Evolutionary conservation across 2,888 invertebrate genomes (phyloP).

Genomic region (Ceriagrion tenellum): DNA sequence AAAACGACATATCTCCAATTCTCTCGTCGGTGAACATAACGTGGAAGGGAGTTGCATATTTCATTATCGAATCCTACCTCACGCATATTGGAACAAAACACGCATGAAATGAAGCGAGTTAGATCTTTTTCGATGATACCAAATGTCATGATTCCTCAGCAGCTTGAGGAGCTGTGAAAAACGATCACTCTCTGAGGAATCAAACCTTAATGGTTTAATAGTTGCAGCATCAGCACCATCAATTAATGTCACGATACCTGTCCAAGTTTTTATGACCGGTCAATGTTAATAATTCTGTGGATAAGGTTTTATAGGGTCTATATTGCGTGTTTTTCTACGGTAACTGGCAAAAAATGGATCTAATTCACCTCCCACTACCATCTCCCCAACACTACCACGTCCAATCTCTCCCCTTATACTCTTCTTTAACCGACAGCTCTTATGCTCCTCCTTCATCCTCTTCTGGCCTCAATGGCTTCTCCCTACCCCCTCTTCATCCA

Average conservation of each 20-base stretch:
- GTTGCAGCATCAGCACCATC: background rate
- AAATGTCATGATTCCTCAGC: background rate
- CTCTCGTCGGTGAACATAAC: too few relatives aligned
- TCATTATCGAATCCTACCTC: too few relatives aligned
- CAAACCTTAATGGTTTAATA: background rate
- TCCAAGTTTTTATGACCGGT: background rate
- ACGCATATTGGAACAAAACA: too few relatives aligned
- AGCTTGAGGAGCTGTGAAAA: background rate
- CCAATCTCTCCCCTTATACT: background rate
- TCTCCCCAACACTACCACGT: background rate
- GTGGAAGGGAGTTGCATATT: too few relatives aligned
- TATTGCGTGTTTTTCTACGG: background rate
- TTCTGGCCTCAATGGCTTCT: background rate
- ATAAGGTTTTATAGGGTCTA: background rate
- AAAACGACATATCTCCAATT: too few relatives aligned
- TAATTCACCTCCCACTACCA: background rate
- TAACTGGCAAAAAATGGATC: background rate
- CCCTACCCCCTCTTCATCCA: background rate
- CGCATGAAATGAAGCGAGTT: too few relatives aligned
- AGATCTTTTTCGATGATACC: background rate
- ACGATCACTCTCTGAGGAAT: background rate
- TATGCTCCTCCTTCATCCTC: background rate
- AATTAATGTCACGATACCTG: background rate
- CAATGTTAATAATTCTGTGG: background rate
- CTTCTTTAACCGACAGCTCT: background rate